phyloP scores from a whole-genome alignment of 2,888 invertebrate species.

The Parasteatoda lunata region DNA sequence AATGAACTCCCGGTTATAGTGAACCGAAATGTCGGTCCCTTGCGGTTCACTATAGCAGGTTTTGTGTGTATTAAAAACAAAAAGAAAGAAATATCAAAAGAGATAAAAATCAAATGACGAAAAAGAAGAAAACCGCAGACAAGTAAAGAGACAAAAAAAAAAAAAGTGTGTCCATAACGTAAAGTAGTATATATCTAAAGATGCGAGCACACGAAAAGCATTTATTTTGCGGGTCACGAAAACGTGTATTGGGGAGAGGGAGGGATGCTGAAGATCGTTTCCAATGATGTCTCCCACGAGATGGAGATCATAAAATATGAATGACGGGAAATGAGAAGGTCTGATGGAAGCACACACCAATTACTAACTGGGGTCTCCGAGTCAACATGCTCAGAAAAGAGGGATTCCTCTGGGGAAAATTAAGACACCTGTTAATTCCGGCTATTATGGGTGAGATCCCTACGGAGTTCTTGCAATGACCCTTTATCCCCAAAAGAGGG shows the following conservation, averaged over 20 bases:
- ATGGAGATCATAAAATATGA: slow-evolving; percentile 61
- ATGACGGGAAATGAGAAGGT: slow-evolving; percentile 61
- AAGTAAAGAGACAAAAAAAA: slow-evolving; percentile 10
- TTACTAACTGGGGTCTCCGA: slow-evolving; percentile 57
- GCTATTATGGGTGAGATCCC: slow-evolving; percentile 66
- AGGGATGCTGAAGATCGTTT: slow-evolving; percentile 44
- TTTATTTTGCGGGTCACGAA: slow-evolving; percentile 57
- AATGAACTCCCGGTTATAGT: too few species aligned
- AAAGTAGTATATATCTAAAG: background rate
- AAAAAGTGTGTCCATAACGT: slow-evolving; percentile 3
- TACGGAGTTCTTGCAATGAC: slow-evolving; percentile 37
- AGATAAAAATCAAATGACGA: background rate
- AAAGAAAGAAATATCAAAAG: too few species aligned
- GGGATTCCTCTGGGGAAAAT: slow-evolving; percentile 60
- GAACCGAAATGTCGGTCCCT: too few species aligned
- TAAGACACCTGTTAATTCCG: slow-evolving; percentile 69
- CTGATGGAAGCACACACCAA: slow-evolving; percentile 61
- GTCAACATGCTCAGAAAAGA: slow-evolving; percentile 56
- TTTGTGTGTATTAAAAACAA: too few species aligned
- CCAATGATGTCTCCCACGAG: slow-evolving; percentile 65
- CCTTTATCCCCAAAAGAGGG: slow-evolving; percentile 35
- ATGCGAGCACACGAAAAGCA: slow-evolving; percentile 28
- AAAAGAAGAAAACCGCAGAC: slow-evolving; percentile 2
- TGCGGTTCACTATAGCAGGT: too few species aligned
- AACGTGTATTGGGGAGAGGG: slow-evolving; percentile 12